These are phyloP conservation scores for Strongylocentrotus purpuratus DNA, from an alignment of 35 echinoderm and acorn worm genomes.

Conservation along the genomic window DNA sequence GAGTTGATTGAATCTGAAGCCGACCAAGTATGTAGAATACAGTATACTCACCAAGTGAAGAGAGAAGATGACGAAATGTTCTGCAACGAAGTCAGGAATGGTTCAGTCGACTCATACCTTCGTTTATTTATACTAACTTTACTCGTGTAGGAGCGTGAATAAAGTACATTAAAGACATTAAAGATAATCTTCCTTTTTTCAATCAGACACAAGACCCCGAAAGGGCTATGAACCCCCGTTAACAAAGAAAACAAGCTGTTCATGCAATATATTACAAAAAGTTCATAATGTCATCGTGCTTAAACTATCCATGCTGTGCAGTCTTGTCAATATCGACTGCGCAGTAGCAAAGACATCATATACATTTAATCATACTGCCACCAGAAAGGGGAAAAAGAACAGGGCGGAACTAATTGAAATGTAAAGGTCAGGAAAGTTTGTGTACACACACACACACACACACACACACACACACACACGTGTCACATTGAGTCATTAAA, in stretches of 20 bases:
- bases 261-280: not conserved
- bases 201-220: not conserved
- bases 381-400: not conserved
- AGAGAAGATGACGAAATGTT: not conserved
- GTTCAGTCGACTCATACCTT: not conserved
- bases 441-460: not conserved
- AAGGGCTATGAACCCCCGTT: not conserved
- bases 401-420: slow-evolving; percentile 1
- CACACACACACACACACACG: no score
- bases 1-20: no score
- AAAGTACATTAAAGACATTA: no score
- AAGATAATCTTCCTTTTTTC: no score
- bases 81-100: not conserved
- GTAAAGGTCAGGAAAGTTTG: not conserved
- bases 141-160: not conserved
- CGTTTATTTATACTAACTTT: not conserved
- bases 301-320: not conserved
- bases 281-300: not conserved
- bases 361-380: not conserved
- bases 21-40: not conserved
- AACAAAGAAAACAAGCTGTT: not conserved
- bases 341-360: not conserved
- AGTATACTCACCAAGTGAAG: not conserved
- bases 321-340: not conserved
- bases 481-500: no score